Evolutionary conservation across 2,888 invertebrate genomes (phyloP), one percentile per base, ranked within the genome.

Genomic region (Parnassius glacialis): DNA sequence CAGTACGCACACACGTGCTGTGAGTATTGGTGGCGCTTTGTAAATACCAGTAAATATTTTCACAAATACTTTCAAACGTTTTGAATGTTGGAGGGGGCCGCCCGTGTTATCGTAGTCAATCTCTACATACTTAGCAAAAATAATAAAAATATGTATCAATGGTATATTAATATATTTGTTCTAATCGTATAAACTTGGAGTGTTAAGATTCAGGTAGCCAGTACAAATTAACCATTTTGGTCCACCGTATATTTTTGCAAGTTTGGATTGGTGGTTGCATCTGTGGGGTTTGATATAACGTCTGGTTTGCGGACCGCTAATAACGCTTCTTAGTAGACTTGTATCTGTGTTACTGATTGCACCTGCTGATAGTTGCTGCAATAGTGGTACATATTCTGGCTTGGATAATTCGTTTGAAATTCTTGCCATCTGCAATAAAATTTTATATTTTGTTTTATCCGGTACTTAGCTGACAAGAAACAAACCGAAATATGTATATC

Each of bases 211-310:
- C 52, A 91, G 68, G 68, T 91, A 91, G 55, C 90, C 90, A 47
- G 88, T 88, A 67, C 90, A 91, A 65, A 91, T 76, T 47, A 90
- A 64, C 90, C 90, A 91, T 68, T 87, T 90, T 12, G 89, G 86
- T 3, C 90, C 89, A 11, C 82, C 83, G 65, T 86, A 84, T 56
- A 89, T 56, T 74, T 70, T 81, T 1, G 89, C 74, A 9, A 89
- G 68, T 67, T 78, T 80, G 9, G 90, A 87, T 68, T 87, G 89
- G 64, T 90, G 82, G 66, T 90, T 91, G 65, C 90, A 91, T 72
- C 90, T 75, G 63, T 91, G 90, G 34, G 90, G 87, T 73, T 90
- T 90, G 12, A 90, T 88, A 65, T 87, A 91, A 75, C 90, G 80
- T 69, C 90, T 76, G 44, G 90, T 84, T 68, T 84, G 79, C 0